Conservation (phyloP, 2,113 vertebrate genomes). For the Porphyrio hochstetteri region DNA sequence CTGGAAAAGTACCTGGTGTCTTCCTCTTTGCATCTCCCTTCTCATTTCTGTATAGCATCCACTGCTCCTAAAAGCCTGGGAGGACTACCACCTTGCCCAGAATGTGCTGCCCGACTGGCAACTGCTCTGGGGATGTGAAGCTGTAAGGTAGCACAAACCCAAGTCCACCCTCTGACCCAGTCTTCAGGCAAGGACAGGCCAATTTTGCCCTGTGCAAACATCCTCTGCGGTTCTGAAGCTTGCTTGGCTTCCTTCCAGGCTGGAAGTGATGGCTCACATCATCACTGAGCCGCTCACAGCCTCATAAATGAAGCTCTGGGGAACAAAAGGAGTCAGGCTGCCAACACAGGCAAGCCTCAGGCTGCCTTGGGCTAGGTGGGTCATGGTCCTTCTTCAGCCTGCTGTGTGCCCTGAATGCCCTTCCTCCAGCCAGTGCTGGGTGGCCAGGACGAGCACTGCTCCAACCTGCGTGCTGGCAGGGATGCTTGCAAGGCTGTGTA, state of each 20-base stretch:
- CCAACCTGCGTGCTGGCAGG: accelerated
- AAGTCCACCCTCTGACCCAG: not conserved
- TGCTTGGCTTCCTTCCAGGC: not conserved
- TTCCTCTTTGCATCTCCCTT: not conserved
- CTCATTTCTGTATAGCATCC: not conserved
- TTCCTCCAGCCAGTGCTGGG: not conserved
- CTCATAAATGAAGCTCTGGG: not conserved
- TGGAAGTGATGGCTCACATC: not conserved
- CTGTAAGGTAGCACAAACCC: not conserved
- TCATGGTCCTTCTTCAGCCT: not conserved
- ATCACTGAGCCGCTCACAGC: not conserved
- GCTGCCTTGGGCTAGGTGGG: not conserved
- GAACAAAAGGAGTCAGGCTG: not conserved
- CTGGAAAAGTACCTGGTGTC: not conserved
- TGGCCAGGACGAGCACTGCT: not conserved
- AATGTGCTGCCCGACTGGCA: not conserved
- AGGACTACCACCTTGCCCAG: not conserved
- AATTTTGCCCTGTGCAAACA: not conserved
- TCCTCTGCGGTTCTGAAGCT: not conserved
- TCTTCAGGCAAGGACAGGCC: not conserved
- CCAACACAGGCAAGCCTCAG: not conserved
- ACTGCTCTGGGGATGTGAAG: not conserved
- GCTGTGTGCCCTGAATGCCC: accelerated
- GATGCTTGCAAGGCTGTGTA: not conserved
- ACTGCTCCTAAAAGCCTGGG: not conserved